These are phyloP conservation scores for Drepanosiphum platanoidis DNA, from an alignment of 2,888 invertebrate genomes.

Conservation along the genomic window DNA sequence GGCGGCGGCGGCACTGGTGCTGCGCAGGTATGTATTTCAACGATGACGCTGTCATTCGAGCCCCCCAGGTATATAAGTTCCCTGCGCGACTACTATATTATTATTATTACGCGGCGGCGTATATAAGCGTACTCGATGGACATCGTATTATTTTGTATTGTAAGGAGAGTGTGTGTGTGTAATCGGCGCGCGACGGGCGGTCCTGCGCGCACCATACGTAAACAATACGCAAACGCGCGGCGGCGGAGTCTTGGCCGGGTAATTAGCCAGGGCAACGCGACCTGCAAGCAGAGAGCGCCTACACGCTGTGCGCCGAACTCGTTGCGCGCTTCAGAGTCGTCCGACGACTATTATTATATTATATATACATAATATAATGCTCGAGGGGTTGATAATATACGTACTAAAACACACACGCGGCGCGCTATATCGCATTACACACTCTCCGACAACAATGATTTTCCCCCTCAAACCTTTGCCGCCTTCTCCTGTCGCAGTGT, in stretches of 20 bases:
- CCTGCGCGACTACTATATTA: background rate
- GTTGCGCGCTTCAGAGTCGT: conserved; percentile 28
- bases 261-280: conserved; percentile 30
- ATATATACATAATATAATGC: background rate
- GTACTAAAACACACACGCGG: background rate
- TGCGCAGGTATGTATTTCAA: conserved; percentile 41
- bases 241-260: conserved; percentile 1
- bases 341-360: background rate
- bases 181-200: background rate
- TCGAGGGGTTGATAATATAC: conserved; percentile 1
- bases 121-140: too few species aligned
- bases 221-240: background rate
- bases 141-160: background rate
- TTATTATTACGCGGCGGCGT: background rate
- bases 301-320: conserved; percentile 60
- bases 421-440: conserved; percentile 46
- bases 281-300: conserved; percentile 4
- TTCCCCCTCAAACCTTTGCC: background rate
- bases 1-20: background rate
- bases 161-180: background rate
- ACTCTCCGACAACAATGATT: conserved; percentile 20
- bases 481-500: too few species aligned
- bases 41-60: conserved; percentile 10
- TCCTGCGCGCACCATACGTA: too few species aligned
- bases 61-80: background rate